Percentiles rank a stretch among this genome's conserved stretches.
These are phyloP conservation scores for Gari tellinella DNA, from an alignment of 2,888 invertebrate genomes.

Conservation along the genomic window DNA sequence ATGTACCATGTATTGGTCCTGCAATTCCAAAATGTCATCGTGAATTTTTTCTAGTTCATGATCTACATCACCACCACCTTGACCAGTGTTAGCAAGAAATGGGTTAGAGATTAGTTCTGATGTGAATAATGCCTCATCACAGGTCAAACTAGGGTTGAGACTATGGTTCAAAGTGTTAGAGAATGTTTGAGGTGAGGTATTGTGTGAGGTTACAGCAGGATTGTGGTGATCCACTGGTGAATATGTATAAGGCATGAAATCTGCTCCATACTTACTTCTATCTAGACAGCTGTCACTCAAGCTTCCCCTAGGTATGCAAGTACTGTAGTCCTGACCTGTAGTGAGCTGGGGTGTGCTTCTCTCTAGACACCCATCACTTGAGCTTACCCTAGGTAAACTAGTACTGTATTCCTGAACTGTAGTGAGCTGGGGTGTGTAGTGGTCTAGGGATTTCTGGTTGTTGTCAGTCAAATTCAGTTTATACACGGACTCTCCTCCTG, in stretches of 20 bases:
- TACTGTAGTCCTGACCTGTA: too few relatives aligned
- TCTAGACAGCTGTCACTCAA: too few relatives aligned
- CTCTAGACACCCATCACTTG: too few relatives aligned
- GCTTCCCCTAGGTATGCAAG: too few relatives aligned
- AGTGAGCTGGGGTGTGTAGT: too few relatives aligned
- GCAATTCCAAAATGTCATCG: conserved; percentile 59
- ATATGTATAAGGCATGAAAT: background rate
- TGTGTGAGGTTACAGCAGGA: background rate
- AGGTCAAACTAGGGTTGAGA: conserved; percentile 21
- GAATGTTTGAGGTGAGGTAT: background rate
- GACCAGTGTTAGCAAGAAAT: conserved; percentile 33
- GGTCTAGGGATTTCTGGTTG: too few relatives aligned
- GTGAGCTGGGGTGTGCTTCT: background rate
- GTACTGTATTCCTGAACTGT: too few relatives aligned
- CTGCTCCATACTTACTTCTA: background rate
- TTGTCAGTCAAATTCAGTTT: too few relatives aligned
- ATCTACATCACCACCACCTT: conserved; percentile 29
- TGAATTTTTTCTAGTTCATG: conserved; percentile 39
- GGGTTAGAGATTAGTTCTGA: conserved; percentile 30
- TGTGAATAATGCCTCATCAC: conserved; percentile 37
- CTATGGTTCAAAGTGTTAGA: background rate
- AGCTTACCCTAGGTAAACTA: too few relatives aligned
- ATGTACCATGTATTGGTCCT: conserved; percentile 27
- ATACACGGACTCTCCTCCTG: too few relatives aligned
- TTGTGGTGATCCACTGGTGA: background rate